These are phyloP conservation scores for Pitta sordida DNA, from an alignment of 2,113 vertebrate genomes.

Conservation along the genomic window DNA sequence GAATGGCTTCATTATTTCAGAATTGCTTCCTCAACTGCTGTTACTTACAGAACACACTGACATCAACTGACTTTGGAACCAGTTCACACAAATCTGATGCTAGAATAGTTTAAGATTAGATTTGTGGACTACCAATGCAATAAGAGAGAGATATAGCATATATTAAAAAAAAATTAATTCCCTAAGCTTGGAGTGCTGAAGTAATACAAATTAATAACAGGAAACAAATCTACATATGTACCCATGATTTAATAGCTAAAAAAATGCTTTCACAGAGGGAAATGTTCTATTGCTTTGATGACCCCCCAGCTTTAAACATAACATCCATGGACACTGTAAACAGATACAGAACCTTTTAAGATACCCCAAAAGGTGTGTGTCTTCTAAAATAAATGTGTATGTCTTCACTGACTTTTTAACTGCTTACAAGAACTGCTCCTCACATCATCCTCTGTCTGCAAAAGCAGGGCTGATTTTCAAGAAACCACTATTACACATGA, in stretches of 20 bases:
- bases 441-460: background rate
- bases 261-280: background rate
- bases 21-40: background rate
- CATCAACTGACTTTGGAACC: background rate
- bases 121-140: background rate
- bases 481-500: background rate
- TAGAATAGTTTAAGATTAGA: background rate
- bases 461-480: background rate
- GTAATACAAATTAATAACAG: background rate
- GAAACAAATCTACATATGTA: background rate
- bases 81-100: background rate
- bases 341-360: background rate
- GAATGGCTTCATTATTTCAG: background rate
- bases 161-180: background rate
- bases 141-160: background rate
- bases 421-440: background rate
- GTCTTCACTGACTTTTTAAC: background rate
- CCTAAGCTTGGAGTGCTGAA: background rate
- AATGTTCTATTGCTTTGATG: background rate
- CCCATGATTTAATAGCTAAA: background rate
- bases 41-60: background rate
- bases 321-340: background rate
- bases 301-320: background rate
- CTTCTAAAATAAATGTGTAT: background rate
- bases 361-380: background rate